phyloP scores from a whole-genome alignment of 2,797 vertebrate genomes.

The Synanceia verrucosa region DNA sequence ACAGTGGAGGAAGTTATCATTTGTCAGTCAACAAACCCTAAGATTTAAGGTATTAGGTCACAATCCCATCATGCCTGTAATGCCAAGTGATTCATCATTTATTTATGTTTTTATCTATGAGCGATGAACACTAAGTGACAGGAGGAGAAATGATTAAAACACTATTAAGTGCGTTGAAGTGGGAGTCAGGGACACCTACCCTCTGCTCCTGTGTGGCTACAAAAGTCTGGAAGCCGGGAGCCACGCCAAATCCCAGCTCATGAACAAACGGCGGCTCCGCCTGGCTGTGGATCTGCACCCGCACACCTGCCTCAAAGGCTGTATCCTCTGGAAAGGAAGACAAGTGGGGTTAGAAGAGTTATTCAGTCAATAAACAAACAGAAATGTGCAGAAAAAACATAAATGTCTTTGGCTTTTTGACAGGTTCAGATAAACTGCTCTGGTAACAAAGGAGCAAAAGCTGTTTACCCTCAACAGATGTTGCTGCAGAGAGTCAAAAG shows the following conservation, averaged over 20 bases:
- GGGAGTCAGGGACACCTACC: constrained; percentile 76
- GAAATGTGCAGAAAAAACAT: not conserved
- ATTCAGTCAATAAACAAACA: constrained; percentile 19
- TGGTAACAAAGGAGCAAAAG: constrained; percentile 2
- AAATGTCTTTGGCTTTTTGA: constrained; percentile 3
- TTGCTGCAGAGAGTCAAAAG: not conserved
- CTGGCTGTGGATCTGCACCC: constrained; percentile 99
- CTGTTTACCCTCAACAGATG: constrained; percentile 21
- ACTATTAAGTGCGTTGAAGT: constrained; percentile 17
- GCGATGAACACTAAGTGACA: constrained; percentile 17
- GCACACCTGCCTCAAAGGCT: constrained; percentile 95
- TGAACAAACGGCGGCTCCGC: constrained; percentile 96
- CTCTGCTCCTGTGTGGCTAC: constrained; percentile 98
- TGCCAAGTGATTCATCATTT: constrained; percentile 34
- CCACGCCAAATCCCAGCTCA: constrained; percentile 97
- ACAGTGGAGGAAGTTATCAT: constrained; percentile 43
- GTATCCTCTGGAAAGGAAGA: constrained; percentile 89
- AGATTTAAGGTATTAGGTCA: constrained; percentile 7
- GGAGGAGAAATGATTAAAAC: not conserved
- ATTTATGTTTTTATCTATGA: constrained; percentile 7
- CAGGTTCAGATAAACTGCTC: constrained; percentile 11
- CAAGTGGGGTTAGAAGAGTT: constrained; percentile 15
- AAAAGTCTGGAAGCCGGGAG: constrained; percentile 98
- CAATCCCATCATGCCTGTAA: constrained; percentile 14
- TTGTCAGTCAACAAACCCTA: constrained; percentile 38